phyloP scores from a whole-genome alignment of 1,140 invertebrate species.

The Cyclina sinensis region DNA sequence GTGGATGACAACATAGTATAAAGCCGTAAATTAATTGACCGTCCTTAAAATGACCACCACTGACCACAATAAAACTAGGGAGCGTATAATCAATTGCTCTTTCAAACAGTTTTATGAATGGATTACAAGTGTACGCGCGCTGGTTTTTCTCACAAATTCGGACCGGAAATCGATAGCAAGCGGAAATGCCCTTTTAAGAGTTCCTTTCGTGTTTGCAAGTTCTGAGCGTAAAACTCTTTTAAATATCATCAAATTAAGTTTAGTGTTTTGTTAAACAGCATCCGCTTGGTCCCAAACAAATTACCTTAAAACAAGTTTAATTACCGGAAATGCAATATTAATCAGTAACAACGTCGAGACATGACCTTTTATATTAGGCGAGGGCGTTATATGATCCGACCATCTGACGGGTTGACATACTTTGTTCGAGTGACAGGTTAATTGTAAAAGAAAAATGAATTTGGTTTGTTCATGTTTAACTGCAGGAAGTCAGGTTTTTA shows the following conservation, averaged over 20 bases:
- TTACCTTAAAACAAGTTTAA: conserved; percentile 13
- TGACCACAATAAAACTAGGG: not conserved
- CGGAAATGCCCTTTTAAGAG: conserved; percentile 6
- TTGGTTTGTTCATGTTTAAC: not conserved
- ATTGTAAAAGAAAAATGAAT: not conserved
- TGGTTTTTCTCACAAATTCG: conserved; percentile 13
- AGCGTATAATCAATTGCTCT: not conserved
- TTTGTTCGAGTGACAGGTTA: not conserved
- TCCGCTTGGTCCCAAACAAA: not conserved
- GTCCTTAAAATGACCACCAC: not conserved
- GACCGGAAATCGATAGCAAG: not conserved
- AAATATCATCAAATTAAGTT: conserved; percentile 29
- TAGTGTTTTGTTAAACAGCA: not conserved
- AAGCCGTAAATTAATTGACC: not conserved
- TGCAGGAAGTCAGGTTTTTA: not conserved
- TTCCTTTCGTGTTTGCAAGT: not conserved
- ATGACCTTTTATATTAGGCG: conserved; percentile 8
- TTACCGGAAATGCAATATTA: conserved; percentile 31
- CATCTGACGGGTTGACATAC: not conserved
- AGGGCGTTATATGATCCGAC: not conserved
- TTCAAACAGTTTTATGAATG: not conserved
- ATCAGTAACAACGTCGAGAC: conserved; percentile 14
- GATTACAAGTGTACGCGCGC: not conserved
- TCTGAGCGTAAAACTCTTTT: not conserved
- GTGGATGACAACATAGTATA: too few relatives aligned